Evolutionary conservation across 2,888 invertebrate genomes (phyloP).

Genomic region (Drosophila parthenogenetica): DNA sequence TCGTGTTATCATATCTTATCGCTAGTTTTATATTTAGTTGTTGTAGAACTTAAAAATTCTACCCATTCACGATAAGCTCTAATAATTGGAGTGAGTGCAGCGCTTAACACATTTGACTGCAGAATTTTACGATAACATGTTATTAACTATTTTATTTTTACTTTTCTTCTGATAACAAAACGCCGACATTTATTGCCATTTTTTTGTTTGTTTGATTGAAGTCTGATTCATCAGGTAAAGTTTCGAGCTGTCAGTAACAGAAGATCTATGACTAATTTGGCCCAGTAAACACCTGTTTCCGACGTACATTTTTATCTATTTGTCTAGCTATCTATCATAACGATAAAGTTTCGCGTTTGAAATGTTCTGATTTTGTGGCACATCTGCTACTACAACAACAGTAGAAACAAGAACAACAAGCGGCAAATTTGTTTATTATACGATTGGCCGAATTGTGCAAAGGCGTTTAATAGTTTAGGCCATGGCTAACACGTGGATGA

Average conservation of each 20-base stretch:
- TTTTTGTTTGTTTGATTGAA: slow-evolving; percentile 1
- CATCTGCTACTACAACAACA: slow-evolving; percentile 35
- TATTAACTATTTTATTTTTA: not conserved
- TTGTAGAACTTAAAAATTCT: slow-evolving; percentile 48
- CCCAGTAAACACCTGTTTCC: slow-evolving; percentile 18
- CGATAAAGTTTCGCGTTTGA: slow-evolving; percentile 33
- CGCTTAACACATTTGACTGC: slow-evolving; percentile 25
- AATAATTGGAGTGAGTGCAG: slow-evolving; percentile 39
- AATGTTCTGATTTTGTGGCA: slow-evolving; percentile 48
- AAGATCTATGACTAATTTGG: slow-evolving; percentile 38
- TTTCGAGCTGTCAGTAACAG: slow-evolving; percentile 31
- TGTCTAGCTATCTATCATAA: slow-evolving; percentile 15
- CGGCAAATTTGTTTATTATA: slow-evolving; percentile 45
- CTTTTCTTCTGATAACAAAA: slow-evolving; percentile 36
- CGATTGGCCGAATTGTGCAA: slow-evolving; percentile 23
- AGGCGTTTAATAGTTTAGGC: slow-evolving; percentile 15
- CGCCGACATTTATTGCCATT: not conserved
- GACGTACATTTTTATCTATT: slow-evolving; percentile 21
- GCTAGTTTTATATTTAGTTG: slow-evolving; percentile 38
- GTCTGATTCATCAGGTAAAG: slow-evolving; percentile 34
- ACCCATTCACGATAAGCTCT: slow-evolving; percentile 58
- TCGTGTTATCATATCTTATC: slow-evolving; percentile 63
- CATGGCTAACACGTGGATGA: slow-evolving; percentile 24
- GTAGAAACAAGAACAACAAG: slow-evolving; percentile 10
- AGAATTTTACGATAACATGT: slow-evolving; percentile 23